These are phyloP conservation scores for Cacoxenus indagator DNA, from an alignment of 2,888 invertebrate genomes.

Conservation along the genomic window DNA sequence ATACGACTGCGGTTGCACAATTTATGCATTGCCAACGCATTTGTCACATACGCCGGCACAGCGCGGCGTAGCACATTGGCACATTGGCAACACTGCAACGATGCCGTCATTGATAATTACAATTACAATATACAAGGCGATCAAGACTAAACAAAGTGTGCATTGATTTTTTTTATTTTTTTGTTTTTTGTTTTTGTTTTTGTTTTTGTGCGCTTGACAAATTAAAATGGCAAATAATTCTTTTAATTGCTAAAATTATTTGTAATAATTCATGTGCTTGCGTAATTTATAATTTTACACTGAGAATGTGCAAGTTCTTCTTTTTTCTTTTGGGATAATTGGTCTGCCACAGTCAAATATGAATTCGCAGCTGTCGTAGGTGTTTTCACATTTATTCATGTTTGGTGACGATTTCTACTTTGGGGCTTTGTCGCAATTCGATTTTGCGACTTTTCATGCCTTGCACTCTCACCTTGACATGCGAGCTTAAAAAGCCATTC, in stretches of 20 bases:
- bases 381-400: not conserved
- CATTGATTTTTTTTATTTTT: too few species aligned
- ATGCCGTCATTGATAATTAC: too few species aligned
- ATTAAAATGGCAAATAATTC: not conserved
- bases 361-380: constrained; percentile 5
- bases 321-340: not conserved
- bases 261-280: constrained; percentile 1
- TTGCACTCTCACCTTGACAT: not conserved
- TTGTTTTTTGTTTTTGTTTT: too few species aligned
- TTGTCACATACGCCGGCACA: constrained; percentile 55
- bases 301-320: not conserved
- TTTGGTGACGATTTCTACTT: constrained; percentile 1
- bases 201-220: not conserved
- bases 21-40: constrained; percentile 60
- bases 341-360: constrained; percentile 6
- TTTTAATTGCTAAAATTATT: constrained; percentile 12
- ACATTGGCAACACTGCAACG: too few species aligned
- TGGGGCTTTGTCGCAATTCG: not conserved
- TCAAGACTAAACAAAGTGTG: not conserved
- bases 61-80: too few species aligned
- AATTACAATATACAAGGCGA: not conserved
- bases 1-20: constrained; percentile 55
- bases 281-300: not conserved
- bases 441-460: not conserved
- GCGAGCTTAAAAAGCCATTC: constrained; percentile 63